Percentiles rank a stretch among this genome's conserved stretches.
Conservation (phyloP, 2,113 vertebrate genomes). For the Telmatochromis brachygnathus region DNA sequence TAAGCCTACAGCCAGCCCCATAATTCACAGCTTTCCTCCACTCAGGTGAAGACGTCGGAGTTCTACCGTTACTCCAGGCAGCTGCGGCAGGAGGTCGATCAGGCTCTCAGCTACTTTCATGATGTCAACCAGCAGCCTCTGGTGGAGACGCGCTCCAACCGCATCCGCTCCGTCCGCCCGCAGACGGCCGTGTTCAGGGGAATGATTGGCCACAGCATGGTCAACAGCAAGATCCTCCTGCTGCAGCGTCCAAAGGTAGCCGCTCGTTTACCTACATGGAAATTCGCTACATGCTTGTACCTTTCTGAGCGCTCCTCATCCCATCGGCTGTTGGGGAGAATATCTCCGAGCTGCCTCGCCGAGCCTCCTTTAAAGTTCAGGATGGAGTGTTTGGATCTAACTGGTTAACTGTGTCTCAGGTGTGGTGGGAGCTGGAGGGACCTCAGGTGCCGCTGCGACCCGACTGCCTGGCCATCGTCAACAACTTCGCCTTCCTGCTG, state of each 20-base stretch:
- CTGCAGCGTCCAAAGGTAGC: slow-evolving; percentile 87
- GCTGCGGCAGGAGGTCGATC: slow-evolving; percentile 91
- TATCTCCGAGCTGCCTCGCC: neutral
- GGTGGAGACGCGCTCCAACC: slow-evolving; percentile 89
- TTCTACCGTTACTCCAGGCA: slow-evolving; percentile 97
- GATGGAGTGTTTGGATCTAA: neutral
- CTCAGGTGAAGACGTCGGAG: slow-evolving; percentile 97
- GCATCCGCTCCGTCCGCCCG: slow-evolving; percentile 91
- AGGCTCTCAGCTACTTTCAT: slow-evolving; percentile 95
- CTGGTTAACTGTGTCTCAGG: slow-evolving; percentile 62
- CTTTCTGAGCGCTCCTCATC: neutral
- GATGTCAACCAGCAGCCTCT: slow-evolving; percentile 92
- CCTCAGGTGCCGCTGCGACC: slow-evolving; percentile 94
- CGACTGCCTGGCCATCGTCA: slow-evolving; percentile 94
- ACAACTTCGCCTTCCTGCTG: slow-evolving; percentile 95
- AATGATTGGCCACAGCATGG: slow-evolving; percentile 99
- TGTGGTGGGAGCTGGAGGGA: slow-evolving; percentile 98
- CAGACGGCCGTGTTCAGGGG: slow-evolving; percentile 97
- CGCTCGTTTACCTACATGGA: neutral
- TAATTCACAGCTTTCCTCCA: neutral
- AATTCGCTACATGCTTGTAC: too few species aligned
- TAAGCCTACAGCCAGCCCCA: neutral
- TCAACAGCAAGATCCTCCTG: slow-evolving; percentile 98
- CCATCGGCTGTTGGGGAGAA: neutral
- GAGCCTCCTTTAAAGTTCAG: neutral